These are phyloP conservation scores for Neotoxoptera formosana DNA, from an alignment of 1,140 invertebrate genomes.

Conservation along the genomic window DNA sequence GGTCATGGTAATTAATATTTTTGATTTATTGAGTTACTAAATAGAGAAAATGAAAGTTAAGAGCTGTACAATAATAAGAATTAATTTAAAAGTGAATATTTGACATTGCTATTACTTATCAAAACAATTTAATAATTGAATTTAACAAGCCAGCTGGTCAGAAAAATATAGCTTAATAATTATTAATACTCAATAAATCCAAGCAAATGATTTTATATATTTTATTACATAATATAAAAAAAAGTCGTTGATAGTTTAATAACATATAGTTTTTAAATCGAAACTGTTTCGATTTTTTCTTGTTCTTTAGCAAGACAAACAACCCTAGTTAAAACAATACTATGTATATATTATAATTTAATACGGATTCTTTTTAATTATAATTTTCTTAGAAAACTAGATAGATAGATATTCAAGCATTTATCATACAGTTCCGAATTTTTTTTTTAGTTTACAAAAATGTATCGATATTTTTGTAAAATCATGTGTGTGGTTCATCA, in stretches of 20 bases:
- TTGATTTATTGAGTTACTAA: background rate
- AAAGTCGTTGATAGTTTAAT: background rate
- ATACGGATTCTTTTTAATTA: background rate
- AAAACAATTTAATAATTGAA: background rate
- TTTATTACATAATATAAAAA: background rate
- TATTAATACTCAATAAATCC: no score
- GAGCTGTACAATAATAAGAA: no score
- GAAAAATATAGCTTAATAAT: background rate
- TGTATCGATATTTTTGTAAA: background rate
- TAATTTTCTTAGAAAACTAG: background rate
- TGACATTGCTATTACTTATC: background rate
- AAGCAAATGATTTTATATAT: no score
- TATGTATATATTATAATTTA: background rate
- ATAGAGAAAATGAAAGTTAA: background rate
- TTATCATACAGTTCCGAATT: background rate
- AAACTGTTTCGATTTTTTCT: background rate
- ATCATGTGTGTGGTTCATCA: background rate
- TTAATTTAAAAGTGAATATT: no score
- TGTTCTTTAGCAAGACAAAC: no score
- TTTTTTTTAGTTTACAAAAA: background rate
- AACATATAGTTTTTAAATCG: background rate
- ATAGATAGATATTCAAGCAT: background rate
- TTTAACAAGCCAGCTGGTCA: background rate
- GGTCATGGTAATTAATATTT: background rate
- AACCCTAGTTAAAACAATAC: background rate